Evolutionary conservation across 2,888 invertebrate species (phyloP).

Genomic region (Alentia gelatinosa): DNA sequence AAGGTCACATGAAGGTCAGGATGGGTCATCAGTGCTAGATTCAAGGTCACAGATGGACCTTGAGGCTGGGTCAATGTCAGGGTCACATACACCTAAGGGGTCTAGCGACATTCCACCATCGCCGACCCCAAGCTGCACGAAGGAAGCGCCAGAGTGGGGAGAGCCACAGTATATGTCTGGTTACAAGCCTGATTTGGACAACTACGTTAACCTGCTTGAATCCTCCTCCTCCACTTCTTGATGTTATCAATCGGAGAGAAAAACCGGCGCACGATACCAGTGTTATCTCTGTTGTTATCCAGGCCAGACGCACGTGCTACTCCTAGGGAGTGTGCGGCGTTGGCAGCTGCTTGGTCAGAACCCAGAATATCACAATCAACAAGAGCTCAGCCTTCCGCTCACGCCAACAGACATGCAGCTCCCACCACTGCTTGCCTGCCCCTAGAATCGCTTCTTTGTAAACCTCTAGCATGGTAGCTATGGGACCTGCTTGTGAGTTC

Average conservation of each 20-base stretch:
- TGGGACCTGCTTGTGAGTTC: background rate
- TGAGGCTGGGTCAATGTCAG: background rate
- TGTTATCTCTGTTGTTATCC: background rate
- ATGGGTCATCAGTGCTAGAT: background rate
- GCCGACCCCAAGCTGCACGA: background rate
- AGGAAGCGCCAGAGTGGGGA: too few relatives aligned
- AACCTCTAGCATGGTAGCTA: background rate
- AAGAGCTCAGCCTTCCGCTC: too few relatives aligned
- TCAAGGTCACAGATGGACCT: background rate
- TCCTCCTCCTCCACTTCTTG: constrained; percentile 50
- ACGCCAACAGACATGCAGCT: background rate
- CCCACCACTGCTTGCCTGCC: background rate
- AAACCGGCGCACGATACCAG: background rate
- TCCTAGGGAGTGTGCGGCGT: background rate
- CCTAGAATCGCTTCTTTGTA: background rate
- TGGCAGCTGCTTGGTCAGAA: background rate
- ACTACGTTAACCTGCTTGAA: constrained; percentile 50
- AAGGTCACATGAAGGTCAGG: background rate
- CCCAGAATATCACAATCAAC: too few relatives aligned
- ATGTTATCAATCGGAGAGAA: background rate
- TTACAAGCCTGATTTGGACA: background rate
- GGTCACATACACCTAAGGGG: background rate
- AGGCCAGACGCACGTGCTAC: too few relatives aligned
- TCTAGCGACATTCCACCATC: background rate
- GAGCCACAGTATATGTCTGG: background rate